Percentiles rank a stretch among this genome's conserved stretches.
Conservation (phyloP, 2,888 invertebrate species). For the Malthinus seriepunctatus region DNA sequence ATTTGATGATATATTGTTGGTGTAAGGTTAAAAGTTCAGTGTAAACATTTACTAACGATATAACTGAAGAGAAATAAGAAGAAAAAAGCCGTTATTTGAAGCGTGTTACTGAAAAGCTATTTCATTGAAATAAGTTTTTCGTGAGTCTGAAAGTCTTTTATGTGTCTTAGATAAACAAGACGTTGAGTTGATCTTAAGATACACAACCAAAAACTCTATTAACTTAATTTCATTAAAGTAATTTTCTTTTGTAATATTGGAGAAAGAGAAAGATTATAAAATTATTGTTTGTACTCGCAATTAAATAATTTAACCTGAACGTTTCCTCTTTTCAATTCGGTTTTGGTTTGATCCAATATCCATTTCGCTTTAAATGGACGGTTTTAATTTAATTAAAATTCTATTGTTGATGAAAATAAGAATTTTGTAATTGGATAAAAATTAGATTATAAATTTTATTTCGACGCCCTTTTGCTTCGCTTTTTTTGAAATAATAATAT, state of each 20-base stretch:
- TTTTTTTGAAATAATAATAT: too few relatives aligned
- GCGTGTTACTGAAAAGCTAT: slow-evolving; percentile 3
- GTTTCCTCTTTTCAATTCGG: too few relatives aligned
- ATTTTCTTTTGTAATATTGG: neutral
- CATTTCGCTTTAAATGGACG: too few relatives aligned
- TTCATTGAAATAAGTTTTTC: slow-evolving; percentile 8
- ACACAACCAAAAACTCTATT: neutral
- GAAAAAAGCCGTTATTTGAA: slow-evolving; percentile 4
- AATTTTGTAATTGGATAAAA: too few relatives aligned
- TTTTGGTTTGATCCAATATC: too few relatives aligned
- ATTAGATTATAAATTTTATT: too few relatives aligned
- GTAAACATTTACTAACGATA: slow-evolving; percentile 11
- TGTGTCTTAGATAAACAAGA: slow-evolving; percentile 14
- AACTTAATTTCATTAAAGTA: slow-evolving; percentile 17
- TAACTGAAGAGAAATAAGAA: slow-evolving; percentile 5
- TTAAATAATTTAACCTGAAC: too few relatives aligned
- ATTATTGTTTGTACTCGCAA: too few relatives aligned
- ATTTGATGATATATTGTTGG: slow-evolving; percentile 7
- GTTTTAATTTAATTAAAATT: too few relatives aligned
- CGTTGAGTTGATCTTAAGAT: slow-evolving; percentile 8
- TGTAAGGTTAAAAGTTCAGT: slow-evolving; percentile 11
- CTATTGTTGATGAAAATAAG: too few relatives aligned
- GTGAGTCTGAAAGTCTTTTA: slow-evolving; percentile 8
- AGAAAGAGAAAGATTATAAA: too few relatives aligned
- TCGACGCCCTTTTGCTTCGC: too few relatives aligned